A percentile compares a stretch with the other conserved stretches of the same genome.
Evolutionary conservation across 2,797 vertebrate genomes (phyloP).

Genomic region (Smutsia gigantea): DNA sequence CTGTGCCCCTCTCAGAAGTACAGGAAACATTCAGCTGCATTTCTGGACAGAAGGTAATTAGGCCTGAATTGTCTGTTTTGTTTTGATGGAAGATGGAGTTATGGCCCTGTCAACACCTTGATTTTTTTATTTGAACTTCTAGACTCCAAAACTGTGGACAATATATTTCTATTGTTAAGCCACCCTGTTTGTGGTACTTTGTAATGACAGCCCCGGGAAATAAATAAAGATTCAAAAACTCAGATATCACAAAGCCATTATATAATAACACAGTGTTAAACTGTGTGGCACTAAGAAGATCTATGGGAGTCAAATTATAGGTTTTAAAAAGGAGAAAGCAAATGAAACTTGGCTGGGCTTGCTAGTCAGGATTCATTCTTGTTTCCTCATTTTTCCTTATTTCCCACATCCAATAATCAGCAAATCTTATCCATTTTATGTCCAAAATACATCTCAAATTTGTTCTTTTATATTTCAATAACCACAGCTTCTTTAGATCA

Average conservation of each 20-base stretch:
- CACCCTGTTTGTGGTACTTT: not conserved
- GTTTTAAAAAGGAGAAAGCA: not conserved
- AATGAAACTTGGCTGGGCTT: not conserved
- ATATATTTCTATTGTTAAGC: conserved; percentile 6
- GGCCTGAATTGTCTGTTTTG: not conserved
- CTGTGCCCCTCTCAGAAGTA: not conserved
- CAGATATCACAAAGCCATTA: not conserved
- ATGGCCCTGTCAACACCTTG: not conserved
- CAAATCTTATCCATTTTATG: not conserved
- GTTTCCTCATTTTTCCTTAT: not conserved
- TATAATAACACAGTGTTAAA: not conserved
- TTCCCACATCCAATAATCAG: not conserved
- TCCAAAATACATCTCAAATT: not conserved
- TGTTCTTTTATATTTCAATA: not conserved
- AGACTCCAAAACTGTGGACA: not conserved
- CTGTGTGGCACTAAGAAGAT: not conserved
- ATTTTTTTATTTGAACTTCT: not conserved
- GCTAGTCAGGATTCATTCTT: not conserved
- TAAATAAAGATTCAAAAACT: not conserved
- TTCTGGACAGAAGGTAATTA: not conserved
- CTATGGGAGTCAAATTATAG: not conserved
- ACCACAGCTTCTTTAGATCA: not conserved
- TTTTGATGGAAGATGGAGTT: not conserved
- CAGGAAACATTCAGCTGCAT: not conserved
- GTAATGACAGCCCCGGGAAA: not conserved